Percentiles rank a stretch among this genome's conserved stretches.
Conservation (phyloP, 2,888 invertebrate genomes). For the Xestia c-nigrum region DNA sequence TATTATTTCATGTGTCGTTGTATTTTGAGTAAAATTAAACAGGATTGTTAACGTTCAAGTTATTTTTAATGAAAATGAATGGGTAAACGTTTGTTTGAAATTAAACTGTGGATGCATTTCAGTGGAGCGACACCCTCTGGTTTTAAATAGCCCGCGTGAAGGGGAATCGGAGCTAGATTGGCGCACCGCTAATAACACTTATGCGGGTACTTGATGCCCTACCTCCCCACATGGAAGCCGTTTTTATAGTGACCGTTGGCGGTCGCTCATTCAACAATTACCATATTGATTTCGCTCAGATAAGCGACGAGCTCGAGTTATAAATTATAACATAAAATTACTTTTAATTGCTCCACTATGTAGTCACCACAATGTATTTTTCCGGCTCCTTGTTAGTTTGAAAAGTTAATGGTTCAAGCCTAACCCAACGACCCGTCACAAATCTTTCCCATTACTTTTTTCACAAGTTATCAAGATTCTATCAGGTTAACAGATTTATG, state of each 20-base stretch:
- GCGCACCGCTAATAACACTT: conserved; percentile 84
- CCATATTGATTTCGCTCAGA: conserved; percentile 84
- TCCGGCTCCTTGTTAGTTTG: conserved; percentile 44
- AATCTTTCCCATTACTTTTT: conserved; percentile 49
- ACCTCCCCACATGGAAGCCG: conserved; percentile 70
- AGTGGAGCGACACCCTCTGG: conserved; percentile 80
- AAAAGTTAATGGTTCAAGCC: conserved; percentile 41
- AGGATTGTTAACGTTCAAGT: conserved; percentile 41
- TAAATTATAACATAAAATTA: conserved; percentile 70
- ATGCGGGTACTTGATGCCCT: conserved; percentile 84
- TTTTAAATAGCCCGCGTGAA: conserved; percentile 80
- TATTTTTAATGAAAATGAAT: conserved; percentile 63
- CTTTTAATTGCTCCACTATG: conserved; percentile 68
- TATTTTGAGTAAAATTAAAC: conserved; percentile 26
- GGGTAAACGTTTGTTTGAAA: conserved; percentile 59
- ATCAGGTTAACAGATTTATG: conserved; percentile 30
- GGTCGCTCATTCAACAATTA: conserved; percentile 75
- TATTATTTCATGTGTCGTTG: conserved; percentile 11
- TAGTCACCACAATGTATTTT: conserved; percentile 44
- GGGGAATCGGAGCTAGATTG: conserved; percentile 85
- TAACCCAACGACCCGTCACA: conserved; percentile 49
- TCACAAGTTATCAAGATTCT: conserved; percentile 52
- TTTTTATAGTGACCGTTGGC: conserved; percentile 78
- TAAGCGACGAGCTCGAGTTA: conserved; percentile 70
- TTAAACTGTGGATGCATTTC: conserved; percentile 78